Evolutionary conservation across 2,888 invertebrate species (phyloP).

Genomic region (Empis stercorea): DNA sequence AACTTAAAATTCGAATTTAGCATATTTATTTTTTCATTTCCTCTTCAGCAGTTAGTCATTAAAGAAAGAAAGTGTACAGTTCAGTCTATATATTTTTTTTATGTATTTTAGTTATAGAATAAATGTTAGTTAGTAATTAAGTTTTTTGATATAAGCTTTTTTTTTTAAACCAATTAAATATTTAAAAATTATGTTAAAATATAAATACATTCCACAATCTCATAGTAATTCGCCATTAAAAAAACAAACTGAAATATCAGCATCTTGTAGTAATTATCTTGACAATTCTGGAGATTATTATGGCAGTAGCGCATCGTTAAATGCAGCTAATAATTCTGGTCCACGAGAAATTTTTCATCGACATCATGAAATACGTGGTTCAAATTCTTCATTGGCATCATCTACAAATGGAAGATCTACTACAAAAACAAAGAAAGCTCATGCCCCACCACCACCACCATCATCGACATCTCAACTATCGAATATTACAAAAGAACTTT

Average conservation of each 20-base stretch:
- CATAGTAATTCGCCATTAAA: constrained; percentile 25
- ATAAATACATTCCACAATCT: constrained; percentile 28
- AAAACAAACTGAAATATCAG: constrained; percentile 24
- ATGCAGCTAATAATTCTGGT: constrained; percentile 12
- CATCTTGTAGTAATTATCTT: constrained; percentile 17
- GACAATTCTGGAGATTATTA: constrained; percentile 21
- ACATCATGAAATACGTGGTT: constrained; percentile 21
- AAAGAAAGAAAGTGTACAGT: neutral
- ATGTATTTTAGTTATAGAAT: neutral
- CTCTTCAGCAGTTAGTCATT: neutral
- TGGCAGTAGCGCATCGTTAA: constrained; percentile 24
- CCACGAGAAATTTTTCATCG: constrained; percentile 15
- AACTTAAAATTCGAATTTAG: neutral
- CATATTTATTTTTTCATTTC: neutral
- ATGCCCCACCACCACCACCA: constrained; percentile 24
- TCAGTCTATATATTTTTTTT: neutral
- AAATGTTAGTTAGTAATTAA: constrained; percentile 8
- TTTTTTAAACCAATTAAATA: constrained; percentile 7
- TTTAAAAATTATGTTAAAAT: constrained; percentile 24
- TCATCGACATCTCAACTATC: constrained; percentile 21
- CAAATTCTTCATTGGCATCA: constrained; percentile 23
- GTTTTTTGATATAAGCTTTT: constrained; percentile 5
- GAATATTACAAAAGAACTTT: constrained; percentile 11
- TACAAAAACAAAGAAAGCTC: constrained; percentile 24
- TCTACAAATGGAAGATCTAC: constrained; percentile 20